Percentiles rank a stretch among this genome's conserved stretches.
Conservation (phyloP, 2,888 invertebrate species). For the Melolontha melolontha region DNA sequence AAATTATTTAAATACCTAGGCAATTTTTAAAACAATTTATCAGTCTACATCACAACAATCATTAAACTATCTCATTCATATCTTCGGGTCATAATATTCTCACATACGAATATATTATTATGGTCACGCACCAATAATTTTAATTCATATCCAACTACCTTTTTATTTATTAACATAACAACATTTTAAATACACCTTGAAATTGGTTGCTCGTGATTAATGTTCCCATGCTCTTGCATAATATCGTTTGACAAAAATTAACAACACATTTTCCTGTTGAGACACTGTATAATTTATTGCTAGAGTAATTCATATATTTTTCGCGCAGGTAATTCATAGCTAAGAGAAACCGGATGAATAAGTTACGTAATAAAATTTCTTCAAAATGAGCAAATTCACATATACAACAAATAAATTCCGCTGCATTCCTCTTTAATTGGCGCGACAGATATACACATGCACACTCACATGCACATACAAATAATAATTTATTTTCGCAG, state of each 20-base stretch:
- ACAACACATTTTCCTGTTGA: constrained; percentile 12
- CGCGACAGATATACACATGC: background rate
- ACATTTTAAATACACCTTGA: constrained; percentile 4
- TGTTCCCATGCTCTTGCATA: constrained; percentile 16
- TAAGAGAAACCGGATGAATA: constrained; percentile 17
- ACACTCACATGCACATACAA: constrained; percentile 1
- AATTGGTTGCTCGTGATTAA: background rate
- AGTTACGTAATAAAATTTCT: constrained; percentile 28
- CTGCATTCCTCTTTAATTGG: constrained; percentile 21
- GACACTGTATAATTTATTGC: constrained; percentile 1
- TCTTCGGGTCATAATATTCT: too few species aligned
- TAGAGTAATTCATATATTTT: constrained; percentile 16
- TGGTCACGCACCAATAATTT: constrained; percentile 12
- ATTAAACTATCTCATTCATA: too few species aligned
- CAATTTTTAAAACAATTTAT: too few species aligned
- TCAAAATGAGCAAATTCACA: constrained; percentile 19
- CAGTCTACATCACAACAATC: too few species aligned
- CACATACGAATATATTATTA: constrained; percentile 1
- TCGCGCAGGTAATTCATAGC: constrained; percentile 7
- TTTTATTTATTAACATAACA: background rate
- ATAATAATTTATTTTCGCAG: constrained; percentile 28
- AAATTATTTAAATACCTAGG: too few species aligned
- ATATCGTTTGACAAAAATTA: background rate
- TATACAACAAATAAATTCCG: constrained; percentile 10
- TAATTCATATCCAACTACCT: background rate